Percentiles rank a stretch among this genome's conserved stretches.
Conservation (phyloP, 2,888 invertebrate species). For the Agonopterix alstromeriana region DNA sequence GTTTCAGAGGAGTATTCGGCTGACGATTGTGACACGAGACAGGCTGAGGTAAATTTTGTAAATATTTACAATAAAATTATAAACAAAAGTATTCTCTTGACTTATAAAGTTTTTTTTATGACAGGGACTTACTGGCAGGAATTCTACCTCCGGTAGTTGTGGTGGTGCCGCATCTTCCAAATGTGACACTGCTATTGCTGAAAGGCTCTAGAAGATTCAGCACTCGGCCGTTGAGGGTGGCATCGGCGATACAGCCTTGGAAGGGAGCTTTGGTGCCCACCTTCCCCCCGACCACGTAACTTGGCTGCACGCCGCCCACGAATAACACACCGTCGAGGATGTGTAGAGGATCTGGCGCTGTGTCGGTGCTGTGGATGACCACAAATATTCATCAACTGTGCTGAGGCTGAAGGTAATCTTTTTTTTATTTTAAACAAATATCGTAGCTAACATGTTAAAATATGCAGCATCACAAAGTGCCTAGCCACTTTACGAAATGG, state of each 20-base stretch:
- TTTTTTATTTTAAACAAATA: no score
- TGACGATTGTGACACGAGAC: no score
- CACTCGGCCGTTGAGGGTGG: slow-evolving; percentile 87
- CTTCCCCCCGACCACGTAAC: slow-evolving; percentile 71
- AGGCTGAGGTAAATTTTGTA: no score
- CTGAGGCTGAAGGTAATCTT: no score
- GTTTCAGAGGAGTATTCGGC: no score
- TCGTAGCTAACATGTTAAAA: no score
- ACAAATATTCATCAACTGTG: no score
- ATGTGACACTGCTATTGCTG: slow-evolving; percentile 44
- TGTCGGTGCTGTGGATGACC: slow-evolving; percentile 57
- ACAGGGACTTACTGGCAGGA: slow-evolving; percentile 35
- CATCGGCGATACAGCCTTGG: slow-evolving; percentile 94
- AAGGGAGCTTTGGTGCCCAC: slow-evolving; percentile 81
- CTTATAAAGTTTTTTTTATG: no score
- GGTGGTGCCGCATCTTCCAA: slow-evolving; percentile 46
- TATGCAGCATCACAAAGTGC: no score
- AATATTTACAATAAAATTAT: no score
- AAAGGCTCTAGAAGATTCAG: slow-evolving; percentile 51
- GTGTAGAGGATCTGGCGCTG: slow-evolving; percentile 75
- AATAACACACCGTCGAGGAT: slow-evolving; percentile 84
- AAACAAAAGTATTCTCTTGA: no score
- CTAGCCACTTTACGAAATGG: no score
- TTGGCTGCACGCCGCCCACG: slow-evolving; percentile 89
- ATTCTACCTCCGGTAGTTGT: slow-evolving; percentile 54